Percentiles rank a stretch among this genome's conserved stretches.
These are phyloP conservation scores for Acanthosepion pharaonis DNA, from an alignment of 2,888 invertebrate species.

Conservation along the genomic window DNA sequence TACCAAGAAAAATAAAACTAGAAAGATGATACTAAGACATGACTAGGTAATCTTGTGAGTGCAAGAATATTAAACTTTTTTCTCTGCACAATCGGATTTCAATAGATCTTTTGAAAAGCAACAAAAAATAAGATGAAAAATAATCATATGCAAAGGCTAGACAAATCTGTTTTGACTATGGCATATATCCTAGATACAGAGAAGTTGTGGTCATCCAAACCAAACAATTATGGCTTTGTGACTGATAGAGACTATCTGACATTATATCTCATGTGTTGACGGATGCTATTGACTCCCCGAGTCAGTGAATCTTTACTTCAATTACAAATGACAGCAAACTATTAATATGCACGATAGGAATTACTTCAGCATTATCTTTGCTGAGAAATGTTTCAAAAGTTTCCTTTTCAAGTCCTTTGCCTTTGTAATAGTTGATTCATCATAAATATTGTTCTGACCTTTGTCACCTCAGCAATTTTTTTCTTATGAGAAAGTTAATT, in stretches of 20 bases:
- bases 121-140: not conserved
- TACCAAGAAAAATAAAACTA: not conserved
- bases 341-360: constrained; percentile 33
- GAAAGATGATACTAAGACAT: not conserved
- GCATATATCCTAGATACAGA: not conserved
- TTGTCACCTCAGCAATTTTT: not conserved
- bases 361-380: not conserved
- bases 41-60: not conserved
- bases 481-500: not conserved
- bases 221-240: not conserved
- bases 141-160: not conserved
- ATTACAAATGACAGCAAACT: constrained; percentile 33
- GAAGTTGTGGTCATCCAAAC: not conserved
- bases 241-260: constrained; percentile 33
- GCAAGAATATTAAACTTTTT: not conserved
- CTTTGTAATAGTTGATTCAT: not conserved
- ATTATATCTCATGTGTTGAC: constrained; percentile 33
- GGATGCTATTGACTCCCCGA: not conserved
- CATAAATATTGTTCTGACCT: not conserved
- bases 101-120: not conserved
- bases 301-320: not conserved
- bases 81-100: not conserved
- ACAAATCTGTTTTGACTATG: not conserved
- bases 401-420: not conserved
- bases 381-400: not conserved